Evolutionary conservation across 2,797 vertebrate species (phyloP).

Genomic region (Spondyliosoma cantharus): DNA sequence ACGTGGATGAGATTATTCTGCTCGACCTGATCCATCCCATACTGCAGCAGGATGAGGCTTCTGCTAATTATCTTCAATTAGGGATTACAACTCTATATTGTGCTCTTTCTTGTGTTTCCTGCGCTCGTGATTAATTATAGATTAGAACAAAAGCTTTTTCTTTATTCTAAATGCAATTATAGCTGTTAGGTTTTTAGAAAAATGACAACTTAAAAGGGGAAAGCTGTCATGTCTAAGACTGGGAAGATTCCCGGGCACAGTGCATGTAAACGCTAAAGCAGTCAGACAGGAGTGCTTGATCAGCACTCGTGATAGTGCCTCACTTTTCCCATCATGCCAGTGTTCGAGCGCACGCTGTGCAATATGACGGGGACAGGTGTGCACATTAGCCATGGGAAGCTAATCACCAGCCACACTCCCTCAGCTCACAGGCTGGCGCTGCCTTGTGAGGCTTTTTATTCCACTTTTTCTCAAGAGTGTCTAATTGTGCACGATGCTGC

Average conservation of each 20-base stretch:
- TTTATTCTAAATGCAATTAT: slow-evolving; percentile 27
- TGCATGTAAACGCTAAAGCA: background rate
- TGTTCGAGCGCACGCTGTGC: slow-evolving; percentile 31
- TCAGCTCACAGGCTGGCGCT: slow-evolving; percentile 39
- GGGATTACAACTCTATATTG: slow-evolving; percentile 33
- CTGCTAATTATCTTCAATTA: slow-evolving; percentile 22
- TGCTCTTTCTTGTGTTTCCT: slow-evolving; percentile 15
- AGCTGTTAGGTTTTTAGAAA: background rate
- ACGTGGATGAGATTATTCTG: background rate
- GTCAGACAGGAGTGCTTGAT: slow-evolving; percentile 32
- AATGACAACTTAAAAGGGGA: background rate
- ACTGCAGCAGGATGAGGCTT: slow-evolving; percentile 11
- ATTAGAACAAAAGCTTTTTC: slow-evolving; percentile 25
- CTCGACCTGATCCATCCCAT: slow-evolving; percentile 13
- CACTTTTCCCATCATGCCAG: slow-evolving; percentile 26
- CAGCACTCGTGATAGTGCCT: slow-evolving; percentile 20
- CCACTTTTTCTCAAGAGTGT: slow-evolving; percentile 28
- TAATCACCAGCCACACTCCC: slow-evolving; percentile 54
- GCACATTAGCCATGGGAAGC: slow-evolving; percentile 34
- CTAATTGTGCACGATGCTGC: slow-evolving; percentile 45
- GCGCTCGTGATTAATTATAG: slow-evolving; percentile 37
- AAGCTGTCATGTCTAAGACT: background rate
- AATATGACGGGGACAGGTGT: slow-evolving; percentile 48
- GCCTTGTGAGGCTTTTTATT: slow-evolving; percentile 24
- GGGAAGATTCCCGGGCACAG: background rate